A percentile compares a stretch with the other conserved stretches of the same genome.
These are phyloP conservation scores for Sarcophaga variegata DNA, from an alignment of 2,888 invertebrate genomes.

Conservation along the genomic window DNA sequence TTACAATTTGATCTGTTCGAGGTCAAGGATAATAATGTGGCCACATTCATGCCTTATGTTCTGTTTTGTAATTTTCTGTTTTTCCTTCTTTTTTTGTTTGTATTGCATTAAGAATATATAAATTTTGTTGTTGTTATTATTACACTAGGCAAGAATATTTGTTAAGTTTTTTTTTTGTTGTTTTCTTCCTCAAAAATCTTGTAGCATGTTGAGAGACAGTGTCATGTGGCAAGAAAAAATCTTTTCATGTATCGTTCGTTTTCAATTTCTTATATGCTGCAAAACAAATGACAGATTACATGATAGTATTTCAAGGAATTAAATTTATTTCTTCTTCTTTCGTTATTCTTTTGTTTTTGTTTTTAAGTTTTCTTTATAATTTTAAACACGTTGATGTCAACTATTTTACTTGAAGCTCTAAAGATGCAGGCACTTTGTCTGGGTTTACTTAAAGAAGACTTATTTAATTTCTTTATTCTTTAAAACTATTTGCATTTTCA, in stretches of 20 bases:
- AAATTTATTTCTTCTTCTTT: conserved; percentile 31
- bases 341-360: conserved; percentile 7
- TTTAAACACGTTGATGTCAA: conserved; percentile 58
- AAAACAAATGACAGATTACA: conserved; percentile 70
- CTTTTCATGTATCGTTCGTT: conserved; percentile 30
- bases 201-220: conserved; percentile 23
- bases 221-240: not conserved
- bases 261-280: conserved; percentile 41
- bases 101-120: conserved; percentile 19
- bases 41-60: not conserved
- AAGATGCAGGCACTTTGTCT: conserved; percentile 25
- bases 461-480: no score
- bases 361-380: conserved; percentile 16
- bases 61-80: not conserved
- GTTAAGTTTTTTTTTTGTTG: conserved; percentile 5
- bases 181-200: conserved; percentile 13
- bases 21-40: conserved; percentile 62
- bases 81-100: conserved; percentile 18
- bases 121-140: not conserved
- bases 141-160: conserved; percentile 28
- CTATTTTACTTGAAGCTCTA: conserved; percentile 33
- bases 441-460: no score
- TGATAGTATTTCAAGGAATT: conserved; percentile 69
- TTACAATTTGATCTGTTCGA: conserved; percentile 15
- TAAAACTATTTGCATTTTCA: no score